These are phyloP conservation scores for Prenolepis imparis DNA, from an alignment of 2,888 invertebrate genomes.

Conservation along the genomic window DNA sequence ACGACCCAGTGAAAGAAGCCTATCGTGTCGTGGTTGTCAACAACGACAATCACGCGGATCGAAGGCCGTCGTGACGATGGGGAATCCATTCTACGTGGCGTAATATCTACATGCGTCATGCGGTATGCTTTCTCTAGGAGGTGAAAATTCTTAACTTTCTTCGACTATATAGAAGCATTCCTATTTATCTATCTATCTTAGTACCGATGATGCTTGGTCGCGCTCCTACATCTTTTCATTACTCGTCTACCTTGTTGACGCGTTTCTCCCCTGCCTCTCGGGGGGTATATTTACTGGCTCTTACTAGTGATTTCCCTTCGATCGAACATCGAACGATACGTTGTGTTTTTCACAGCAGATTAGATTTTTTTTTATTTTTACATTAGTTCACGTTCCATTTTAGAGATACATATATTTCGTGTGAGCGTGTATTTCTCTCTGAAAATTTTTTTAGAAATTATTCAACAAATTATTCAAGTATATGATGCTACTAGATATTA, in stretches of 20 bases:
- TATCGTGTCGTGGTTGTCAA: not conserved
- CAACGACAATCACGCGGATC: conserved; percentile 11
- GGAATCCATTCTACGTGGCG: conserved; percentile 53
- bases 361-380: not conserved
- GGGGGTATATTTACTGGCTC: conserved; percentile 14
- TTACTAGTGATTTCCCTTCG: conserved; percentile 22
- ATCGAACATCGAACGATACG: not conserved
- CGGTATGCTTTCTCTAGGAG: conserved; percentile 81
- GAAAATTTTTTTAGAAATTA: not conserved
- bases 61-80: conserved; percentile 50
- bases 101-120: conserved; percentile 71
- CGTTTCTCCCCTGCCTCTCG: conserved; percentile 24
- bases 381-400: not conserved
- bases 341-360: conserved; percentile 22
- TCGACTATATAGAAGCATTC: conserved; percentile 69
- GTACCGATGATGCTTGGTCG: conserved; percentile 46
- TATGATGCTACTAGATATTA: not conserved
- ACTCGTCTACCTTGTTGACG: conserved; percentile 31
- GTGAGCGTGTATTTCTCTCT: too few species aligned
- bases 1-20: conserved; percentile 11
- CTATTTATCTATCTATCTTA: conserved; percentile 21
- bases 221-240: conserved; percentile 39
- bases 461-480: conserved; percentile 1
- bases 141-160: conserved; percentile 81
- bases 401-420: not conserved